Conservation (phyloP, 2,113 vertebrate genomes). For the Cromileptes altivelis region DNA sequence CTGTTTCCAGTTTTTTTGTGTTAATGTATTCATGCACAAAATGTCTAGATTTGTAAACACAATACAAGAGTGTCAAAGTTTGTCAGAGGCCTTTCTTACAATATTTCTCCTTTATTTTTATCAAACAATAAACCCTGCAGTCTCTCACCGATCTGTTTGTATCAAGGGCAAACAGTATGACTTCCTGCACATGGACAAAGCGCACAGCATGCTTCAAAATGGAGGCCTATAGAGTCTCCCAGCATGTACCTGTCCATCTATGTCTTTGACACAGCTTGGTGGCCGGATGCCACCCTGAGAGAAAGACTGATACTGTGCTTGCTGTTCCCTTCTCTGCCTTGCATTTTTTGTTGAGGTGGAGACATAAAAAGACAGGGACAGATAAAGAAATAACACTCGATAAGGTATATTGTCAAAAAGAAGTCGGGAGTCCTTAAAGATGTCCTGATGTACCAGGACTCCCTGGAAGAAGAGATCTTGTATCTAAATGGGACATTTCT, state of each 20-base stretch:
- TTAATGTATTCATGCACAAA: neutral
- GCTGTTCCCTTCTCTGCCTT: conserved; percentile 13
- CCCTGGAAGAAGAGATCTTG: too few relatives aligned
- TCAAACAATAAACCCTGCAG: conserved; percentile 54
- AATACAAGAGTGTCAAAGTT: conserved; percentile 15
- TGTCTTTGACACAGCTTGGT: conserved; percentile 63
- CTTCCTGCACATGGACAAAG: conserved; percentile 66
- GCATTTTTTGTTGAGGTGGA: neutral
- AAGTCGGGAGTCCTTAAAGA: neutral
- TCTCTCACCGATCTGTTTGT: conserved; percentile 63
- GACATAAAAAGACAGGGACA: neutral
- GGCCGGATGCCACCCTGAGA: conserved; percentile 55
- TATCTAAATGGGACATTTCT: too few relatives aligned
- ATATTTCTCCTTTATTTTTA: conserved; percentile 40
- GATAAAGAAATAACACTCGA: neutral
- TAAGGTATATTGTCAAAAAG: neutral
- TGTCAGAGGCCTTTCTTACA: conserved; percentile 7
- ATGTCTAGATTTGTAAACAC: neutral
- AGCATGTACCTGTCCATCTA: conserved; percentile 71
- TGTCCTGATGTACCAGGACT: neutral
- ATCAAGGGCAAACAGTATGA: conserved; percentile 78
- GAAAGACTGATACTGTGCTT: conserved; percentile 22
- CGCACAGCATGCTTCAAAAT: conserved; percentile 55
- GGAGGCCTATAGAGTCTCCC: conserved; percentile 56
- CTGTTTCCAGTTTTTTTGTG: neutral